A percentile compares a stretch with the other conserved stretches of the same genome.
phyloP scores from a whole-genome alignment of 2,113 vertebrate species.

The Petrocephalus microphthalmus region DNA sequence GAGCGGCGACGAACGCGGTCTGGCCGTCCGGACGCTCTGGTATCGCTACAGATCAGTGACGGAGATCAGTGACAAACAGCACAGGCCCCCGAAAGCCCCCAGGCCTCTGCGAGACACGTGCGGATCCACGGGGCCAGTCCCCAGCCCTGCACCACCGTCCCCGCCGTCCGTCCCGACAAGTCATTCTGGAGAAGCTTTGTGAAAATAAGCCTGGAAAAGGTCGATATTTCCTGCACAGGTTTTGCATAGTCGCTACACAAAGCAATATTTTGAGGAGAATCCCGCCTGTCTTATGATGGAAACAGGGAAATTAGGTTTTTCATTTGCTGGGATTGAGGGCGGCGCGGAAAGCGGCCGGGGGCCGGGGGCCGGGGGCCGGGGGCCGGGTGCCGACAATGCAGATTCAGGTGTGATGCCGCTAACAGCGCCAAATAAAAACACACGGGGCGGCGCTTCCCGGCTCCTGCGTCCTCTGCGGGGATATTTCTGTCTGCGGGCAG shows the following conservation, averaged over 20 bases:
- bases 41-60: conserved; percentile 11
- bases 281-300: not conserved
- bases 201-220: not conserved
- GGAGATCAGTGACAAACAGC: not conserved
- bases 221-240: not conserved
- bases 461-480: not conserved
- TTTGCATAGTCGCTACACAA: not conserved
- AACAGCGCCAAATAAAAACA: not conserved
- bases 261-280: not conserved
- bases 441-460: not conserved
- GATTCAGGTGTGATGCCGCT: not conserved
- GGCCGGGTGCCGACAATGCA: not conserved
- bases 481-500: conserved; percentile 1
- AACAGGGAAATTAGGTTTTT: conserved; percentile 4
- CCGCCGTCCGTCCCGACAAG: not conserved
- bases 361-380: too few species aligned
- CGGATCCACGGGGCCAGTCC: not conserved
- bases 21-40: not conserved
- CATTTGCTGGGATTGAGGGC: not conserved
- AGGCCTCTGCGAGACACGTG: not conserved
- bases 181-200: not conserved
- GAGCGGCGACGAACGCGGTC: not conserved
- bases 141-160: not conserved
- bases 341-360: not conserved
- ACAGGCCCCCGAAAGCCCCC: not conserved